Evolutionary conservation across 1,140 invertebrate species (phyloP).

Genomic region (Magallana angulata): DNA sequence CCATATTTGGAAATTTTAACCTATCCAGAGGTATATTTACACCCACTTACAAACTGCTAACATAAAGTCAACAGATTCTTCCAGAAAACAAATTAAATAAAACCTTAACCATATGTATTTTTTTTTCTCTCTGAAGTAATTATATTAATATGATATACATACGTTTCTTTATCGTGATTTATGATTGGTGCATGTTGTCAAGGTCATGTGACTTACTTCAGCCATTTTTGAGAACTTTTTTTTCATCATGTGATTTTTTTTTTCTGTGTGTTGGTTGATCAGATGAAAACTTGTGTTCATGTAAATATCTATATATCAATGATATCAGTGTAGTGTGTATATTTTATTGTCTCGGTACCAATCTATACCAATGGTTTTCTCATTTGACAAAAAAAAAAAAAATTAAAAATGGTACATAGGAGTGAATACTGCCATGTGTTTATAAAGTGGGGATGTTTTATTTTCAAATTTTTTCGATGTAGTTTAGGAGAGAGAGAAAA

Average conservation of each 20-base stretch:
- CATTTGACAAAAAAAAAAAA: not conserved
- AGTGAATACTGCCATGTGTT: too few species aligned
- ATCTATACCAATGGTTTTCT: constrained; percentile 1
- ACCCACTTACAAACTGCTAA: constrained; percentile 6
- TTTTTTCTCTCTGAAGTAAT: constrained; percentile 33
- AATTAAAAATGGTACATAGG: too few species aligned
- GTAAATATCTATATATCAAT: constrained; percentile 25
- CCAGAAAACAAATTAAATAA: not conserved
- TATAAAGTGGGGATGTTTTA: not conserved
- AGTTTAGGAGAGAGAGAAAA: not conserved
- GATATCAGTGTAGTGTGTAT: constrained; percentile 15
- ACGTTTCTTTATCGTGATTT: constrained; percentile 29
- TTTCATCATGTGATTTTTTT: constrained; percentile 29
- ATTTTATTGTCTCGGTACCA: constrained; percentile 5
- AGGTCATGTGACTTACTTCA: constrained; percentile 42
- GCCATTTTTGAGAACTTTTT: constrained; percentile 29
- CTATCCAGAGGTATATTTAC: not conserved
- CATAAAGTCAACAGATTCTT: constrained; percentile 15
- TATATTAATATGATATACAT: constrained; percentile 11
- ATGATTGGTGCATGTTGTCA: constrained; percentile 39
- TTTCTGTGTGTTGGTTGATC: not conserved
- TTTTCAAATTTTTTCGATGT: not conserved
- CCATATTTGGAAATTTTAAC: constrained; percentile 53
- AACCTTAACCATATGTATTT: constrained; percentile 21
- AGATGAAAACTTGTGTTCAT: constrained; percentile 25